phyloP scores from a whole-genome alignment of 2,888 invertebrate genomes.

The Caenorhabditis uteleia region DNA sequence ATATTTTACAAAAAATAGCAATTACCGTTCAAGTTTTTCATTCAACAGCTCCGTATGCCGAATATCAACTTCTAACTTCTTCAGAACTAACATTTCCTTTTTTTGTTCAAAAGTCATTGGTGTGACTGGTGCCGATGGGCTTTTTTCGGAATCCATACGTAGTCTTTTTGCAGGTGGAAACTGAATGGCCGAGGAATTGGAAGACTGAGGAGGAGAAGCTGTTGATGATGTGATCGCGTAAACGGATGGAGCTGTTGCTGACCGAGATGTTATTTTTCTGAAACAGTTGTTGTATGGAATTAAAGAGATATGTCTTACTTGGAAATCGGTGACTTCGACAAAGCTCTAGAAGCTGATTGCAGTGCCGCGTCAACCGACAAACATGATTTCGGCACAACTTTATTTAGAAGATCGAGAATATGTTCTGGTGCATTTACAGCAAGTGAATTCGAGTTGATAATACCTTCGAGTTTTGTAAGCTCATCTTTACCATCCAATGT shows the following conservation, averaged over 20 bases:
- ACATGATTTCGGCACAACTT: too few species aligned
- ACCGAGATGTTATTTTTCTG: slow-evolving; percentile 29
- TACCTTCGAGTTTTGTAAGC: too few species aligned
- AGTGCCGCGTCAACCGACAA: slow-evolving; percentile 26
- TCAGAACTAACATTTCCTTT: slow-evolving; percentile 20
- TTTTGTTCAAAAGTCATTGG: slow-evolving; percentile 23
- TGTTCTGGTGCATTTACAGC: too few species aligned
- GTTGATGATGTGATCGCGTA: slow-evolving; percentile 35
- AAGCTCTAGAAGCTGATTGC: slow-evolving; percentile 9
- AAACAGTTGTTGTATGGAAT: too few species aligned
- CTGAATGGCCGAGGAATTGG: slow-evolving; percentile 5
- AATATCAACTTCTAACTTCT: slow-evolving; percentile 31
- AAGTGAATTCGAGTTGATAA: too few species aligned
- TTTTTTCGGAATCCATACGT: neutral
- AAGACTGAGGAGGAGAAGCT: slow-evolving; percentile 22
- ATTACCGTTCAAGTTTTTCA: slow-evolving; percentile 34
- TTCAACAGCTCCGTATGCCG: slow-evolving; percentile 29
- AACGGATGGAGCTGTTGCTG: slow-evolving; percentile 34
- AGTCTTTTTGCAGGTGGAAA: slow-evolving; percentile 13
- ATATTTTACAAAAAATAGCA: neutral
- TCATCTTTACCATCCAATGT: too few species aligned
- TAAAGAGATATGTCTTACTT: too few species aligned
- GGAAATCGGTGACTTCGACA: slow-evolving; percentile 19
- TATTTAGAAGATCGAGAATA: too few species aligned
- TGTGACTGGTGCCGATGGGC: neutral